Base-by-base conservation (phyloP, 2,113 vertebrate genomes). In the Patagioenas fasciata region DNA sequence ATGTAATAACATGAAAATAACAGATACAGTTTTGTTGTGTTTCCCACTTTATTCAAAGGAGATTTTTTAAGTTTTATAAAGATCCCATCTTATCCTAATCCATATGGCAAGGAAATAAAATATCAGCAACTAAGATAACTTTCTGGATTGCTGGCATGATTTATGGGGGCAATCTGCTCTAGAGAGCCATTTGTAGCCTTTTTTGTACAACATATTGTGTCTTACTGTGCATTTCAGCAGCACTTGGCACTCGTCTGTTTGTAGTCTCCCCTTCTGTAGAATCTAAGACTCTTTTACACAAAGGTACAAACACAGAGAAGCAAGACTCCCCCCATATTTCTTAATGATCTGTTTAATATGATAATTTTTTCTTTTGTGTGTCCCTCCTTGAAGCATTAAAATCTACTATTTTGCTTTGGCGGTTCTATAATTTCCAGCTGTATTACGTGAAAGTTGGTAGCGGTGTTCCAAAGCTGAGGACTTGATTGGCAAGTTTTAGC, bases 401-500 rank as follows among this genome's bases (percentile, higher is more conserved):
- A 24, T 28, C 31, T 57, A 21, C 20, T 12, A 21, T 50, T 94
- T 42, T 80, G 32, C 64, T 90, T 88, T 81, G 53, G 36, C 1
- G 0, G 34, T 80, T 93, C 71, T 93, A 4, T 42, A 15, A 26
- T 77, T 93, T 88, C 65, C 61, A 69, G 65, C 61, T 26, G 44
- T 71, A 38, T 89, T 71, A 75, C 31, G 9, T 70, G 75, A 50
- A 96, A 72, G 83, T 90, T 86, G 75, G 80, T 94, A 82, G 80
- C 93, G 38, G 90, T 53, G 73, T 86, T 90, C 66, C 69, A 79
- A 94, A 88, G 92, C 88, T 4, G 6, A 82, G 73, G 83, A 72
- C 86, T 93, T 97, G 96, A 96, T 94, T 97, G 96, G 93, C 96
- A 96, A 96, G 95, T 96, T 97, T 96, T 95, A 95, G 75, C 95